Percentiles rank a stretch among this genome's conserved stretches.
Conservation (phyloP, 2,888 invertebrate genomes). For the Amphimallon solstitiale region DNA sequence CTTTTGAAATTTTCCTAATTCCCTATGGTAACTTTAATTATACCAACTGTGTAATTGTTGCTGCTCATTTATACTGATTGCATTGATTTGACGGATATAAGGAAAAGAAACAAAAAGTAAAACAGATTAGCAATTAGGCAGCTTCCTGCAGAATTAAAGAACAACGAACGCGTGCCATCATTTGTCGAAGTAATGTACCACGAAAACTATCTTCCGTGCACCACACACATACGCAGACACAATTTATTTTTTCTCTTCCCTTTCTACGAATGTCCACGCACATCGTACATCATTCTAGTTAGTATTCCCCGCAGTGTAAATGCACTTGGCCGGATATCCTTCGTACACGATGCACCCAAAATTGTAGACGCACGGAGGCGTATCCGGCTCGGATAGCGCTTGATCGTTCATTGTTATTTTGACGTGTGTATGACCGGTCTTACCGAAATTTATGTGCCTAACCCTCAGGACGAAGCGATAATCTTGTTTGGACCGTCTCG, state of each 20-base stretch:
- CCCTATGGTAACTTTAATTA: too few species aligned
- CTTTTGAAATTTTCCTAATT: too few species aligned
- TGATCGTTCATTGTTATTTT: slow-evolving; percentile 33
- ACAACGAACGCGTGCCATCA: slow-evolving; percentile 13
- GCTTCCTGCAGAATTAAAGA: not conserved
- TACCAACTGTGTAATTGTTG: too few species aligned
- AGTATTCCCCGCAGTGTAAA: slow-evolving; percentile 44
- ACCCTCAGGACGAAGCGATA: slow-evolving; percentile 8
- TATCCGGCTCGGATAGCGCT: slow-evolving; percentile 47
- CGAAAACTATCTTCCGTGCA: slow-evolving; percentile 7
- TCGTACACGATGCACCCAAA: slow-evolving; percentile 50
- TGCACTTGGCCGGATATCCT: slow-evolving; percentile 51
- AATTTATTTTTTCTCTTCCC: slow-evolving; percentile 21
- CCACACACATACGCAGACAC: slow-evolving; percentile 3
- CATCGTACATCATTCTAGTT: slow-evolving; percentile 39
- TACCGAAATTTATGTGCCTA: slow-evolving; percentile 30
- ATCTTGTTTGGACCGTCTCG: slow-evolving; percentile 18
- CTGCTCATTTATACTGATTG: too few species aligned
- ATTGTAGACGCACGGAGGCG: slow-evolving; percentile 44
- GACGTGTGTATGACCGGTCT: slow-evolving; percentile 32
- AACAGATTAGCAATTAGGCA: too few species aligned
- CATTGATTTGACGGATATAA: too few species aligned
- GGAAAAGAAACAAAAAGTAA: too few species aligned
- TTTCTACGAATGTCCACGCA: slow-evolving; percentile 14
- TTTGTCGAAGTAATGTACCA: slow-evolving; percentile 12